phyloP scores from a whole-genome alignment of 2,888 invertebrate species.

The Tricholauxania praeusta region DNA sequence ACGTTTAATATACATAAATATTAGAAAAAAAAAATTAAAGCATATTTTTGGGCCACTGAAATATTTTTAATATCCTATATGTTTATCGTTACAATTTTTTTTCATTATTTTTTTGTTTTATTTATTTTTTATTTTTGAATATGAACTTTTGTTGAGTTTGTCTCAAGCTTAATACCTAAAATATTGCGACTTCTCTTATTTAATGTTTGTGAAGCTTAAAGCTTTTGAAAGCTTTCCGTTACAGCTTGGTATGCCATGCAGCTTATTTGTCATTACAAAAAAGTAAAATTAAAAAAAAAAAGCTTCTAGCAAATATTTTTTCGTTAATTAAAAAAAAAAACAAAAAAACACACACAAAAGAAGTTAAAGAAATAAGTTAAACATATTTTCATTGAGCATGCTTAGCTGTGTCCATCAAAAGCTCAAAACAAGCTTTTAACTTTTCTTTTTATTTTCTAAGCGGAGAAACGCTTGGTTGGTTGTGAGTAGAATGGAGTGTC shows the following conservation, averaged over 20 bases:
- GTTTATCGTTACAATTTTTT: too few species aligned
- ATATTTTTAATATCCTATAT: too few species aligned
- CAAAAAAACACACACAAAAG: neutral
- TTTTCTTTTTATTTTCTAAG: slow-evolving; percentile 4
- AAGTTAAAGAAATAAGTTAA: slow-evolving; percentile 54
- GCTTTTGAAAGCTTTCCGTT: neutral
- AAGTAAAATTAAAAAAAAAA: neutral
- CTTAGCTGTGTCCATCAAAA: slow-evolving; percentile 73
- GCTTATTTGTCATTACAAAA: slow-evolving; percentile 14
- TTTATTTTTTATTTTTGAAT: too few species aligned
- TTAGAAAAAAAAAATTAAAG: too few species aligned
- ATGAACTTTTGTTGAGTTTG: too few species aligned
- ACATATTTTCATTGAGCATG: slow-evolving; percentile 69
- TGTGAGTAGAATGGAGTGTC: too few species aligned
- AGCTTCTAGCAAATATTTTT: slow-evolving; percentile 9
- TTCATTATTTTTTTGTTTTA: too few species aligned
- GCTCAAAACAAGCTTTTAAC: slow-evolving; percentile 55
- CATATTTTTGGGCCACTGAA: too few species aligned
- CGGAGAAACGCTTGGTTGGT: neutral
- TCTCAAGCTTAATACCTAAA: neutral
- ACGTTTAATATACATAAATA: too few species aligned
- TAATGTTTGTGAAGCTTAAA: slow-evolving; percentile 3
- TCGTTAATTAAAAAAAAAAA: neutral
- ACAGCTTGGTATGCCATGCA: slow-evolving; percentile 9
- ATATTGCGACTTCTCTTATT: neutral